A percentile compares a stretch with the other conserved stretches of the same genome.
Conservation (phyloP, 2,797 vertebrate species). For the Xerus rutilus region DNA sequence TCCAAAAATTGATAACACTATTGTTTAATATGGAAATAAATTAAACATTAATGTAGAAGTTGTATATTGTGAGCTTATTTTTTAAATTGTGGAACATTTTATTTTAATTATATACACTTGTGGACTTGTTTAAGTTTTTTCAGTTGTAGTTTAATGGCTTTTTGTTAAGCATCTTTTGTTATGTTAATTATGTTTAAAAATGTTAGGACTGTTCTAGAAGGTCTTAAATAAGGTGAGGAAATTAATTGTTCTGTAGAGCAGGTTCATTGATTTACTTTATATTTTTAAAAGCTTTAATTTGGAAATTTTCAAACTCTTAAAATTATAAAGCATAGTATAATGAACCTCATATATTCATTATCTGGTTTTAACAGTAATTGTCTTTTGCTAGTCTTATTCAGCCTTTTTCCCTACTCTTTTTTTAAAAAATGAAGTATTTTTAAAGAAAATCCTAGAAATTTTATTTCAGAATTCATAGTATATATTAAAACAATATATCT, state of each 20-base stretch:
- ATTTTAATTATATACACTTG: conserved; percentile 31
- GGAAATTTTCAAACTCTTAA: conserved; percentile 16
- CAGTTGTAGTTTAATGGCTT: conserved; percentile 34
- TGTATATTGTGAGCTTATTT: background rate
- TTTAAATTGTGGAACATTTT: conserved; percentile 55
- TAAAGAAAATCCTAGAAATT: conserved; percentile 33
- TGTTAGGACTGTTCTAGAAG: background rate
- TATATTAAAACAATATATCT: conserved; percentile 16
- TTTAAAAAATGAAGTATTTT: conserved; percentile 11
- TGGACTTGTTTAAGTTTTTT: conserved; percentile 47
- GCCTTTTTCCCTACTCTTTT: background rate
- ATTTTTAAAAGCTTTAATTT: conserved; percentile 46
- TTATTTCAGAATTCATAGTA: conserved; percentile 38
- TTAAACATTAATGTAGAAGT: conserved; percentile 43
- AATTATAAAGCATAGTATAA: conserved; percentile 42
- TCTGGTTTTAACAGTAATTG: conserved; percentile 27
- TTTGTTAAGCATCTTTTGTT: conserved; percentile 36
- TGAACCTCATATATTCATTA: background rate
- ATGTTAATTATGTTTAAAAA: conserved; percentile 62
- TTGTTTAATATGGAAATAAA: conserved; percentile 49
- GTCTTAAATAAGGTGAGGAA: conserved; percentile 42
- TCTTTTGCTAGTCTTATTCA: conserved; percentile 51
- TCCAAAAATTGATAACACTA: conserved; percentile 30
- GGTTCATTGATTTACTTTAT: conserved; percentile 35
- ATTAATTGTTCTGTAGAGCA: conserved; percentile 10